These are phyloP conservation scores for Caenorhabditis zanzibari DNA, from an alignment of 2,888 invertebrate species.

Conservation along the genomic window DNA sequence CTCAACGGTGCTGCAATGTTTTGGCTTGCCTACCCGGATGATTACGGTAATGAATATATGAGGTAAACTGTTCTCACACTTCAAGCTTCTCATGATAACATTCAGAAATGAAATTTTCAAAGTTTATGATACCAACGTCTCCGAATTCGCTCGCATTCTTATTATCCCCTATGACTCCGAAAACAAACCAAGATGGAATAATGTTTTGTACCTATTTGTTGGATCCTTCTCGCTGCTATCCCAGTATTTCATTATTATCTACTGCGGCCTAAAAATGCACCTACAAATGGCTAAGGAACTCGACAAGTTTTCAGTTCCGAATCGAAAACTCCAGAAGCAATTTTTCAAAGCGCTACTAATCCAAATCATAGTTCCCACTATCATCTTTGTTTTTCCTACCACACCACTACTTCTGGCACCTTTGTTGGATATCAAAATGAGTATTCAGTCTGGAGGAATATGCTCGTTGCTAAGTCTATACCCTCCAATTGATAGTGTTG, in stretches of 20 bases:
- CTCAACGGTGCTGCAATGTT: not conserved
- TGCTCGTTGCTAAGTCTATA: not conserved
- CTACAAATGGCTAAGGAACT: not conserved
- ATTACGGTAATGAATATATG: conserved; percentile 5
- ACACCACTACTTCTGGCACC: not conserved
- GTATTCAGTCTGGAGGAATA: not conserved
- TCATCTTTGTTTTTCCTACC: not conserved
- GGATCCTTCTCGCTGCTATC: not conserved
- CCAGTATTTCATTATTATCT: conserved; percentile 16
- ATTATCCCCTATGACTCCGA: not conserved
- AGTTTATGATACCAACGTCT: not conserved
- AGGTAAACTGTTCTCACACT: no score
- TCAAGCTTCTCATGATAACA: no score
- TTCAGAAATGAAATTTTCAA: conserved; percentile 6
- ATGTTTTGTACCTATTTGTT: not conserved
- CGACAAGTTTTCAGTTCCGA: not conserved
- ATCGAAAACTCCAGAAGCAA: conserved; percentile 22
- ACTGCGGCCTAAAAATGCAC: conserved; percentile 13
- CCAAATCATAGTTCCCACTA: conserved; percentile 14
- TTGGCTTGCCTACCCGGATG: not conserved
- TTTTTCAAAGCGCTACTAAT: conserved; percentile 21
- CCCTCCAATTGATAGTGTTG: conserved; percentile 3
- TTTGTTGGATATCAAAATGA: not conserved
- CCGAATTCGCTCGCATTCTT: not conserved
- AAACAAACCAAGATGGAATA: not conserved